Conservation (phyloP, 2,888 invertebrate species). For the Amphipoea lucens region DNA sequence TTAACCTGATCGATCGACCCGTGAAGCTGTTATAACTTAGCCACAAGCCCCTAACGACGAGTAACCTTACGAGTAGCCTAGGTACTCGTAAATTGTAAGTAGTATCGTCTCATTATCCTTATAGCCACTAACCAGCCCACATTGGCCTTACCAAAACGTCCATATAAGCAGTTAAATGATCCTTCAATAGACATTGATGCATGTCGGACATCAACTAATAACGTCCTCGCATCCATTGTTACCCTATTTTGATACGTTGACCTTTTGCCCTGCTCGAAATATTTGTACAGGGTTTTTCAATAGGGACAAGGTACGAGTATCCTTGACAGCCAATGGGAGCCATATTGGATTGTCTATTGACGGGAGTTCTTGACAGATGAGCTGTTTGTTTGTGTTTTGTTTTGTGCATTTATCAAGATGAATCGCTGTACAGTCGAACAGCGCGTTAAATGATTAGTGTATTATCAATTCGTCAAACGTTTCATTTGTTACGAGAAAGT, state of each 20-base stretch:
- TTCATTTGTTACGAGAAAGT: not conserved
- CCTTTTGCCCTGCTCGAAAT: constrained; percentile 9
- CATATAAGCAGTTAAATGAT: constrained; percentile 21
- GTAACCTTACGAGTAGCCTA: not conserved
- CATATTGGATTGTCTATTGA: not conserved
- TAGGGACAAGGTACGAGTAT: not conserved
- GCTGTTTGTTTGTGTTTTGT: too few relatives aligned
- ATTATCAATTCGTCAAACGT: not conserved
- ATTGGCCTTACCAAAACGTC: not conserved
- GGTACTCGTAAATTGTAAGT: not conserved
- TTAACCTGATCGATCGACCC: too few relatives aligned
- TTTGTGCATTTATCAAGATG: not conserved
- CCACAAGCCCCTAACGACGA: too few relatives aligned
- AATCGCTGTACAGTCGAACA: not conserved
- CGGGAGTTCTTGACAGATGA: too few relatives aligned
- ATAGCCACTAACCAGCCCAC: constrained; percentile 22
- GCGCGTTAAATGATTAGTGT: not conserved
- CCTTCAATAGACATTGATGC: constrained; percentile 18
- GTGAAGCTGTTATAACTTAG: too few relatives aligned
- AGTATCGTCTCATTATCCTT: constrained; percentile 1
- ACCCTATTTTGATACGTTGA: constrained; percentile 13
- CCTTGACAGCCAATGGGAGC: not conserved
- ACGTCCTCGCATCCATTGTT: constrained; percentile 20
- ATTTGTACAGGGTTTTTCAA: not conserved
- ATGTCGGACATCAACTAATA: not conserved